Evolutionary conservation across 2,113 vertebrate species (phyloP).

Genomic region (Antechinus stuartii): DNA sequence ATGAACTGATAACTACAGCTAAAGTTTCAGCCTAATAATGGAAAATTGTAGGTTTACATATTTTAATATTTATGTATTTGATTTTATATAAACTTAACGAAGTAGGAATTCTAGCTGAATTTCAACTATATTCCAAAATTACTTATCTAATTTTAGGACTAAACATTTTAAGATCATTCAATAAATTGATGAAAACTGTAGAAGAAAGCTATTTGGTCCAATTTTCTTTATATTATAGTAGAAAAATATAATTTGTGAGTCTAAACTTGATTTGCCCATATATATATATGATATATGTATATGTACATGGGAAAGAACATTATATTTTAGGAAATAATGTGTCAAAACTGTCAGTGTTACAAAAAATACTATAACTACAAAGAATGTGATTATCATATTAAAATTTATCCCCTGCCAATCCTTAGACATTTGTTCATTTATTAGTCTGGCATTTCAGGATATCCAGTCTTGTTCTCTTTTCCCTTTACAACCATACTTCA

Average conservation of each 20-base stretch:
- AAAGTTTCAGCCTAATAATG: background rate
- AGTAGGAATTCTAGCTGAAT: background rate
- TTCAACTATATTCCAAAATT: background rate
- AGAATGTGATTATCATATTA: background rate
- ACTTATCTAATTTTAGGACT: background rate
- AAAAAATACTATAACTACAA: background rate
- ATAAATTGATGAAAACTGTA: background rate
- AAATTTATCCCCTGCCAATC: background rate
- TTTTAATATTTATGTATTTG: background rate
- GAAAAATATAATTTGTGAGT: background rate
- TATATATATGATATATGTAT: background rate
- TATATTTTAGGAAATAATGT: background rate
- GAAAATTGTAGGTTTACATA: background rate
- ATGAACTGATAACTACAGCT: background rate
- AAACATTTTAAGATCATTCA: conserved; percentile 4
- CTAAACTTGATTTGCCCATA: background rate
- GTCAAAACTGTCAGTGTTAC: background rate
- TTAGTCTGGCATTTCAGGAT: background rate
- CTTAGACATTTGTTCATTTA: background rate
- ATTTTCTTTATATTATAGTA: background rate
- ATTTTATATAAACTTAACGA: background rate
- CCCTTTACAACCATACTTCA: background rate
- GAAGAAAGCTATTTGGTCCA: background rate
- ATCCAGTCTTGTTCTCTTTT: background rate
- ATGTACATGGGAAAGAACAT: background rate